These are phyloP conservation scores for Falco naumanni DNA, from an alignment of 2,797 vertebrate genomes.

Conservation along the genomic window DNA sequence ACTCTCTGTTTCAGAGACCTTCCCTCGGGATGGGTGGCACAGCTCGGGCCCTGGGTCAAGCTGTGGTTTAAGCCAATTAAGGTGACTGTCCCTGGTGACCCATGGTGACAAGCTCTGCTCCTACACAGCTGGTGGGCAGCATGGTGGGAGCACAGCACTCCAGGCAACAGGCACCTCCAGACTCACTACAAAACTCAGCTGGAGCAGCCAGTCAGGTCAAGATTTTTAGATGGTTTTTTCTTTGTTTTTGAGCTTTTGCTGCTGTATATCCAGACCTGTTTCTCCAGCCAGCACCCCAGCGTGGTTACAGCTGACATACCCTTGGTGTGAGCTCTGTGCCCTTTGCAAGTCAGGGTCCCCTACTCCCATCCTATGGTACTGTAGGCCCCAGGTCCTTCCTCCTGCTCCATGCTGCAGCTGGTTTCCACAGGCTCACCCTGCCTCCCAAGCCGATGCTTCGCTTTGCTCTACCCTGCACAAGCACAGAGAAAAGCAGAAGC, in stretches of 20 bases:
- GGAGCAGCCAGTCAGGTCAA: neutral
- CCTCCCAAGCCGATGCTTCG: neutral
- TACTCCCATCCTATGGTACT: neutral
- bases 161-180: neutral
- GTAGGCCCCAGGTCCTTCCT: neutral
- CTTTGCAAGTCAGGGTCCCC: neutral
- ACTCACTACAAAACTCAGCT: neutral
- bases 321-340: neutral
- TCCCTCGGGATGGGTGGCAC: constrained; percentile 15
- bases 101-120: neutral
- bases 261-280: neutral
- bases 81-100: neutral
- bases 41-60: neutral
- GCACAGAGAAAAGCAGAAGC: neutral
- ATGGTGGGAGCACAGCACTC: neutral
- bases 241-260: neutral
- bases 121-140: neutral
- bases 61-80: neutral
- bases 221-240: neutral
- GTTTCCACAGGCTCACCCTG: neutral
- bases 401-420: neutral
- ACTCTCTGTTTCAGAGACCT: constrained; percentile 17
- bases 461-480: neutral
- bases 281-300: neutral
- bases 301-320: neutral